phyloP scores from a whole-genome alignment of 2,888 invertebrate genomes.

The Oligia fasciuncula region DNA sequence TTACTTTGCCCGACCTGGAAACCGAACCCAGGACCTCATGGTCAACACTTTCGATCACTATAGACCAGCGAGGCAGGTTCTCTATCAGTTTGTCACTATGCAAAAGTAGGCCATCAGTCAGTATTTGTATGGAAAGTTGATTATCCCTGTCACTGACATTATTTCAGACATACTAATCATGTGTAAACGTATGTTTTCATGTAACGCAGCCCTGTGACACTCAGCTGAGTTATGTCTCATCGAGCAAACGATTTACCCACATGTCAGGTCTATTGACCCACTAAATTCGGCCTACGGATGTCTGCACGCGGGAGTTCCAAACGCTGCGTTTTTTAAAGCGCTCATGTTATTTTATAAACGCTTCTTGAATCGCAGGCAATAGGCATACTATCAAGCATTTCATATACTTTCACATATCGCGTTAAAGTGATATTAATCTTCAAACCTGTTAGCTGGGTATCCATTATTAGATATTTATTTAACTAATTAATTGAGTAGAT shows the following conservation, averaged over 20 bases:
- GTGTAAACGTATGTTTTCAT: background rate
- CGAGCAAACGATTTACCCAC: slow-evolving; percentile 50
- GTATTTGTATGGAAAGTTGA: slow-evolving; percentile 1
- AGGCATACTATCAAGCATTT: background rate
- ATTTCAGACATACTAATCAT: background rate
- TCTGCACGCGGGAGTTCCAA: slow-evolving; percentile 20
- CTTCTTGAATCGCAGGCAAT: background rate
- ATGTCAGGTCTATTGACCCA: slow-evolving; percentile 56
- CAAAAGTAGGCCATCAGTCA: background rate
- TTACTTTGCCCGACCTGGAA: background rate
- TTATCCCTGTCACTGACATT: background rate
- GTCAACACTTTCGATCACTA: background rate
- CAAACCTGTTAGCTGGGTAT: background rate
- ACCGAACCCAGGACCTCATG: background rate
- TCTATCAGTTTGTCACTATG: background rate
- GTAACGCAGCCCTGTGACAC: slow-evolving; percentile 25
- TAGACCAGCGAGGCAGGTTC: background rate
- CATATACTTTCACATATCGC: background rate
- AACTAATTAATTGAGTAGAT: background rate
- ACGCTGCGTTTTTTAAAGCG: slow-evolving; percentile 27
- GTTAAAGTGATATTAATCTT: background rate
- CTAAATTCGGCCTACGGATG: slow-evolving; percentile 26
- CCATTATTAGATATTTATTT: background rate
- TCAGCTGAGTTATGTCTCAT: slow-evolving; percentile 36
- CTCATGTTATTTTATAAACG: background rate